These are phyloP conservation scores for Mimas tiliae DNA, from an alignment of 2,888 invertebrate genomes.

Conservation along the genomic window DNA sequence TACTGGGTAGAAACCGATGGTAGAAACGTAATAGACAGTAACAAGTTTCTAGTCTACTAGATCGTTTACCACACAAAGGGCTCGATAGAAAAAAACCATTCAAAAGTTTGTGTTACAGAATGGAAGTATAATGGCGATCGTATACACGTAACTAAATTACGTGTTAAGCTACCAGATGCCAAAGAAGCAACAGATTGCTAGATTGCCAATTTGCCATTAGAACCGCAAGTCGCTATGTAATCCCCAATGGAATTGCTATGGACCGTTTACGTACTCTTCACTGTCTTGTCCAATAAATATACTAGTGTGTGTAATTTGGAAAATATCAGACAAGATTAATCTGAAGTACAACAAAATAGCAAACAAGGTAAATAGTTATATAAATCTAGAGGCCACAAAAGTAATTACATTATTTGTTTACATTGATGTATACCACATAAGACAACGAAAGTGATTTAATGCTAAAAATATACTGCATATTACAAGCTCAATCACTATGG, in stretches of 20 bases:
- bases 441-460: background rate
- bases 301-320: background rate
- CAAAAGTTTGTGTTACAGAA: constrained; percentile 11
- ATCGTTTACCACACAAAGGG: background rate
- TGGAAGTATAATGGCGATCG: constrained; percentile 4
- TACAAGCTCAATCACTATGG: too few species aligned
- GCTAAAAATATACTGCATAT: background rate
- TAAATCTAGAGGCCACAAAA: background rate
- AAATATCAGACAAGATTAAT: constrained; percentile 3
- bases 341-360: background rate
- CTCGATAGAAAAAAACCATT: constrained; percentile 3
- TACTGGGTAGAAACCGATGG: background rate
- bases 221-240: constrained; percentile 24
- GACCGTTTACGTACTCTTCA: constrained; percentile 13
- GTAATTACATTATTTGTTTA: background rate
- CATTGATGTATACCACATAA: background rate
- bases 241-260: constrained; percentile 16
- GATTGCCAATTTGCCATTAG: constrained; percentile 29
- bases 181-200: constrained; percentile 20
- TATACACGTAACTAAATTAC: constrained; percentile 23
- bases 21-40: background rate
- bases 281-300: constrained; percentile 11
- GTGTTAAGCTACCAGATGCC: constrained; percentile 25
- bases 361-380: background rate
- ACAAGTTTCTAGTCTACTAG: constrained; percentile 2